These are phyloP conservation scores for Heteropelma amictum DNA, from an alignment of 2,888 invertebrate genomes.

Conservation along the genomic window DNA sequence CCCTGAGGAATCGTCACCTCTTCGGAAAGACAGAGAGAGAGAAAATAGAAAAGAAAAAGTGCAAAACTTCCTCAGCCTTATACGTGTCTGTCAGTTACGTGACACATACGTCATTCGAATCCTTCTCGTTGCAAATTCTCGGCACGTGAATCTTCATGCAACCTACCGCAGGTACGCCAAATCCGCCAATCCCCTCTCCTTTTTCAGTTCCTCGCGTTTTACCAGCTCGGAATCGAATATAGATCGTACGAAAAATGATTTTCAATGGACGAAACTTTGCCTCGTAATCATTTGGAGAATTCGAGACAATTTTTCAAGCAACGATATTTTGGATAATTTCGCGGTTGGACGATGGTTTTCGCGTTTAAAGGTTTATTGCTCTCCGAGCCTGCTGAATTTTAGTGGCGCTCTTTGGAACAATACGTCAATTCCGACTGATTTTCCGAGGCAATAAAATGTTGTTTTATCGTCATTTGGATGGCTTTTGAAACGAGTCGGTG, in stretches of 20 bases:
- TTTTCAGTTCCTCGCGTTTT: conserved; percentile 1
- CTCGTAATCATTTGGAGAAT: too few relatives aligned
- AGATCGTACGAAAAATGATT: not conserved
- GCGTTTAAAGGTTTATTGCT: not conserved
- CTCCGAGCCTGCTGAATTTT: not conserved
- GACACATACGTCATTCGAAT: conserved; percentile 65
- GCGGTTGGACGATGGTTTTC: too few relatives aligned
- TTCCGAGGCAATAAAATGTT: conserved; percentile 37
- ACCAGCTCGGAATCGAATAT: not conserved
- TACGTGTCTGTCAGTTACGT: conserved; percentile 64
- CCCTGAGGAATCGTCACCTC: conserved; percentile 60
- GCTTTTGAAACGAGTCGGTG: conserved; percentile 29
- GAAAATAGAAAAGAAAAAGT: conserved; percentile 10
- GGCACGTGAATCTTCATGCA: conserved; percentile 64
- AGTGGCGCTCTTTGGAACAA: not conserved
- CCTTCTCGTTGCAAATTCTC: conserved; percentile 61
- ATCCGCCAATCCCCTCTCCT: conserved; percentile 8
- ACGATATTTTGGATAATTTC: not conserved
- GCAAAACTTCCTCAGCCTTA: conserved; percentile 41
- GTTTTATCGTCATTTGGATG: conserved; percentile 43
- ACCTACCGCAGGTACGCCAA: conserved; percentile 52
- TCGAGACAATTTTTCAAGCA: too few relatives aligned
- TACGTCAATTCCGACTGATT: conserved; percentile 29
- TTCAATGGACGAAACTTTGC: too few relatives aligned
- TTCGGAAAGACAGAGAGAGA: conserved; percentile 31